Evolutionary conservation across 2,113 vertebrate species (phyloP).

Genomic region (Meleagris gallopavo): DNA sequence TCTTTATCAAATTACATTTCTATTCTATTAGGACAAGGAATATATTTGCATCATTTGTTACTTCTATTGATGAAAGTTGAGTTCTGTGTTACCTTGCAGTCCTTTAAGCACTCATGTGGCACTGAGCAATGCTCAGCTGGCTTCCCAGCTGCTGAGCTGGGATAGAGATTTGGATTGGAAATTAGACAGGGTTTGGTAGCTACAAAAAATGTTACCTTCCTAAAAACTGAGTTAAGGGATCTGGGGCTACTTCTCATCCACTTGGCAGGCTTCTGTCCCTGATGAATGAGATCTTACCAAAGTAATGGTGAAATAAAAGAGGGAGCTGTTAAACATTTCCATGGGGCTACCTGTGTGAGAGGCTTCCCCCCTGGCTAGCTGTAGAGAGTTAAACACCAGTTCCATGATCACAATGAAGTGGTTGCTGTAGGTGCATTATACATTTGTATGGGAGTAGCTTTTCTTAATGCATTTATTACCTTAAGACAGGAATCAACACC

Average conservation of each 20-base stretch:
- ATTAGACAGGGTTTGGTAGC: not conserved
- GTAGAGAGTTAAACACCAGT: not conserved
- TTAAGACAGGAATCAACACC: not conserved
- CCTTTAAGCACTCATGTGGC: not conserved
- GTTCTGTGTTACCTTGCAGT: not conserved
- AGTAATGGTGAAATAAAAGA: not conserved
- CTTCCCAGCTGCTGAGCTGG: not conserved
- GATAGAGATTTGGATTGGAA: not conserved
- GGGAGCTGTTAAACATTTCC: not conserved
- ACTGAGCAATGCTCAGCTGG: not conserved
- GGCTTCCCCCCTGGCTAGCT: not conserved
- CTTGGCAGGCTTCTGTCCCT: not conserved
- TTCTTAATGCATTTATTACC: rapidly evolving
- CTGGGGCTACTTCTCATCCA: not conserved
- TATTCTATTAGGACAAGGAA: not conserved
- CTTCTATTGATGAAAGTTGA: not conserved
- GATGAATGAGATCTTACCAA: not conserved
- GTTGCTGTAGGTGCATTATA: not conserved
- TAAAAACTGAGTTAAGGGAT: not conserved
- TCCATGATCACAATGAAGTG: not conserved
- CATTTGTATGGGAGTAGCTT: not conserved
- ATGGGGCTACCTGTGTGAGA: not conserved
- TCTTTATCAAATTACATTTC: not conserved
- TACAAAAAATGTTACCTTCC: not conserved
- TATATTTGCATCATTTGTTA: not conserved